Evolutionary conservation across 2,797 vertebrate genomes (phyloP).

Genomic region (Pantherophis alleghaniensis): DNA sequence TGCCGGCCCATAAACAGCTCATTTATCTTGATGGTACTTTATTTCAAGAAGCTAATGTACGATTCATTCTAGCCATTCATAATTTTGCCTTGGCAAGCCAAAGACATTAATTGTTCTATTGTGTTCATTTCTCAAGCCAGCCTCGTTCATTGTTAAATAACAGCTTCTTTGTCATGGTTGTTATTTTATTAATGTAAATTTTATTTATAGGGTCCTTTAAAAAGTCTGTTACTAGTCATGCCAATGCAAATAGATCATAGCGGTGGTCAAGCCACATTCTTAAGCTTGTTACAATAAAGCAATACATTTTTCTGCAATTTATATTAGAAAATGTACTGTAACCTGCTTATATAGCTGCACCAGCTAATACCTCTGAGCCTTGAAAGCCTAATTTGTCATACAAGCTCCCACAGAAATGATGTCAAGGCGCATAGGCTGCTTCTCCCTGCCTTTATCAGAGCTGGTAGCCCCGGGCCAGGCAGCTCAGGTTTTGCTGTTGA

Average conservation of each 20-base stretch:
- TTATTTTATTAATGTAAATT: neutral
- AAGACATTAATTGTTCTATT: neutral
- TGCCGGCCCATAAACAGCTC: neutral
- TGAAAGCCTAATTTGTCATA: neutral
- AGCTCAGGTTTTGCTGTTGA: neutral
- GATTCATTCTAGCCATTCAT: neutral
- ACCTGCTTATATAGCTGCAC: neutral
- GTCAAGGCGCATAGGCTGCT: neutral
- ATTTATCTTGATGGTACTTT: neutral
- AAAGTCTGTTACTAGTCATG: neutral
- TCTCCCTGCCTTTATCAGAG: neutral
- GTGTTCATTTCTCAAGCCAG: neutral
- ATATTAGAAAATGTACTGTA: neutral
- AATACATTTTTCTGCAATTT: neutral
- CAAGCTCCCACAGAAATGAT: neutral
- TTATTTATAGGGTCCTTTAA: neutral
- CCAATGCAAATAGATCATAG: neutral
- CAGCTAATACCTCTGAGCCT: conserved; percentile 1
- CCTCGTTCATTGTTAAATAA: neutral
- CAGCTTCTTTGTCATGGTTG: neutral
- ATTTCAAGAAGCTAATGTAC: conserved; percentile 1
- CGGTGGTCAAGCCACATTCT: neutral
- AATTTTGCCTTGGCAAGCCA: neutral
- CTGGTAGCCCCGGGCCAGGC: neutral
- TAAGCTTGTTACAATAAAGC: neutral